phyloP scores from a whole-genome alignment of 2,888 invertebrate species.

The Platycheirus rosarum region DNA sequence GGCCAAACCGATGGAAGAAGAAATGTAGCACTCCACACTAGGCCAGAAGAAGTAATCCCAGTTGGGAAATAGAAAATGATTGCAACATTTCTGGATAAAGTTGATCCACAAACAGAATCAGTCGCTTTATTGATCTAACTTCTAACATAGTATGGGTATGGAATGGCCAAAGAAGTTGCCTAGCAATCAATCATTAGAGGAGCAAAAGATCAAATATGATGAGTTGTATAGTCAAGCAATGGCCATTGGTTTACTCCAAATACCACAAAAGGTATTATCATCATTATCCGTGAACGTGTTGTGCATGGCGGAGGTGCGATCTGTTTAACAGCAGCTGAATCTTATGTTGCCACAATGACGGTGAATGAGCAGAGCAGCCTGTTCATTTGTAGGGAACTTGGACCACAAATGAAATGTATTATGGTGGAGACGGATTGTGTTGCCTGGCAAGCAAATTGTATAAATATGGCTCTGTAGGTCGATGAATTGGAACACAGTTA shows the following conservation, averaged over 20 bases:
- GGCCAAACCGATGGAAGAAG: slow-evolving; percentile 28
- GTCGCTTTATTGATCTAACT: slow-evolving; percentile 20
- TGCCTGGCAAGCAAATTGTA: slow-evolving; percentile 31
- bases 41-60: slow-evolving; percentile 5
- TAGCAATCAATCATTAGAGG: slow-evolving; percentile 53
- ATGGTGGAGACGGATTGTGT: slow-evolving; percentile 8
- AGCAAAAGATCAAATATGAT: slow-evolving; percentile 63
- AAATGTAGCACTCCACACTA: background rate
- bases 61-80: slow-evolving; percentile 25
- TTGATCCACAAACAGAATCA: background rate
- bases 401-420: slow-evolving; percentile 28
- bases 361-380: slow-evolving; percentile 4
- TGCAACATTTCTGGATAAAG: slow-evolving; percentile 26
- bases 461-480: slow-evolving; percentile 48
- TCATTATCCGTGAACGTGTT: slow-evolving; percentile 27
- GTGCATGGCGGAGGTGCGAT: slow-evolving; percentile 38
- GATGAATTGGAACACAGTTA: slow-evolving; percentile 55
- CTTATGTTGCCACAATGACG: background rate
- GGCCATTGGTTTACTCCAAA: slow-evolving; percentile 25
- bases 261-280: slow-evolving; percentile 28
- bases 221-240: slow-evolving; percentile 6
- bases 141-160: slow-evolving; percentile 10
- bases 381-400: slow-evolving; percentile 53
- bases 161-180: slow-evolving; percentile 14
- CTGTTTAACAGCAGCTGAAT: background rate